Percentiles rank a stretch among this genome's conserved stretches.
These are phyloP conservation scores for Carposina sasakii DNA, from an alignment of 1,140 invertebrate species.

Conservation along the genomic window DNA sequence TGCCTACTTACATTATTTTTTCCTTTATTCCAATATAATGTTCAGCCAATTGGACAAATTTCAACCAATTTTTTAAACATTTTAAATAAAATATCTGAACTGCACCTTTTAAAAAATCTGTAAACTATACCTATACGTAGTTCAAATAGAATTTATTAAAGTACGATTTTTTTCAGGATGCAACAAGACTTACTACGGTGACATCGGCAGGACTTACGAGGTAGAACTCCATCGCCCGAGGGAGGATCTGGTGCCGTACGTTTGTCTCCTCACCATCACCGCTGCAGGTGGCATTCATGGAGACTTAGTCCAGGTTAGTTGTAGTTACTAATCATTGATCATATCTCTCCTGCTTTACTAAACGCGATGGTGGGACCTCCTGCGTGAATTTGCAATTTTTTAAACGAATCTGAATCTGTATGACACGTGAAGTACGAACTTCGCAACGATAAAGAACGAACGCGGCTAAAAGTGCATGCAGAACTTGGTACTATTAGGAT, in stretches of 20 bases:
- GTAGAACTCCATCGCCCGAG: conserved; percentile 86
- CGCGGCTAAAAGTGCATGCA: too few species aligned
- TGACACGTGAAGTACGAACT: conserved; percentile 15
- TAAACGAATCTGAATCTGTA: background rate
- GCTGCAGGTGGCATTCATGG: conserved; percentile 87
- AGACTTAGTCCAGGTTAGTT: conserved; percentile 85
- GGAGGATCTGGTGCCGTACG: conserved; percentile 86
- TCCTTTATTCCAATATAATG: too few species aligned
- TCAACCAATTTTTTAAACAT: too few species aligned
- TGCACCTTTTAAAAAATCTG: too few species aligned
- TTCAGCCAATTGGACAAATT: too few species aligned
- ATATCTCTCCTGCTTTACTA: background rate
- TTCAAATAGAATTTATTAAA: too few species aligned
- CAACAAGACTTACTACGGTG: conserved; percentile 89
- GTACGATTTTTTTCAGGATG: conserved; percentile 77
- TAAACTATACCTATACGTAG: too few species aligned
- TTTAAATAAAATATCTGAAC: too few species aligned
- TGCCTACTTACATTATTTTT: too few species aligned
- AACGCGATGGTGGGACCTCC: background rate
- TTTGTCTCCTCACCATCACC: conserved; percentile 89
- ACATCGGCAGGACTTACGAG: conserved; percentile 86
- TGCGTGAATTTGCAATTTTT: background rate
- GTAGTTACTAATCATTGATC: background rate
- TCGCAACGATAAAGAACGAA: conserved; percentile 13
- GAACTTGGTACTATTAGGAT: too few species aligned